Evolutionary conservation across 2,888 invertebrate genomes (phyloP).

Genomic region (Nipponacmea schrenckii): DNA sequence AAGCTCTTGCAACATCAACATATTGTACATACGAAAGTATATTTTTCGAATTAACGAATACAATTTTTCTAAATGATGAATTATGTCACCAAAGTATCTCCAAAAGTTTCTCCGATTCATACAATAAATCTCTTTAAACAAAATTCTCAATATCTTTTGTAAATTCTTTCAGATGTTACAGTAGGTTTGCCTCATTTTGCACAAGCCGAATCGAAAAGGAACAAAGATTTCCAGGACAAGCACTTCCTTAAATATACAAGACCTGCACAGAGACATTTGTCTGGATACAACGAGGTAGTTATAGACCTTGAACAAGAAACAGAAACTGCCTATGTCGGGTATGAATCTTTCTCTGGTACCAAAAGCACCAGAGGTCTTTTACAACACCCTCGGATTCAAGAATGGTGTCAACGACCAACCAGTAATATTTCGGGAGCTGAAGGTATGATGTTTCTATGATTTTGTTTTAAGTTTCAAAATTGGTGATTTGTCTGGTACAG

Average conservation of each 20-base stretch:
- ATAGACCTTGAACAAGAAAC: background rate
- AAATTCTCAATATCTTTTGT: no score
- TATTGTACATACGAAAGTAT: no score
- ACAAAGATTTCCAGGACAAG: background rate
- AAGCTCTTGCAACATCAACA: no score
- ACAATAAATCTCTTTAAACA: no score
- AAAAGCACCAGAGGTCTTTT: background rate
- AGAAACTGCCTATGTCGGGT: background rate
- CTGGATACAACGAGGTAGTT: background rate
- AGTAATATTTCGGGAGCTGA: background rate
- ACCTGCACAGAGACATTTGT: background rate
- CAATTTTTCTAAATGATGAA: no score
- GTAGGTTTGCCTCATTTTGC: background rate
- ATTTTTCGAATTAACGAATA: background rate
- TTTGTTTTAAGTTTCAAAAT: background rate
- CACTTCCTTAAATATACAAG: background rate
- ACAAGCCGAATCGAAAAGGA: background rate
- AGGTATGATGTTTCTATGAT: background rate
- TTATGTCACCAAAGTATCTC: no score
- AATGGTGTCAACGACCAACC: background rate
- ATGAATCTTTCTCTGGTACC: background rate
- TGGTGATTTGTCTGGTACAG: background rate
- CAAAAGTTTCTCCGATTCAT: no score
- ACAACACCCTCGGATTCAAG: background rate
- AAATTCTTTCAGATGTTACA: background rate